Evolutionary conservation across 2,888 invertebrate genomes (phyloP), one percentile per base, ranked within the genome.

Genomic region (Hymenopus coronatus): DNA sequence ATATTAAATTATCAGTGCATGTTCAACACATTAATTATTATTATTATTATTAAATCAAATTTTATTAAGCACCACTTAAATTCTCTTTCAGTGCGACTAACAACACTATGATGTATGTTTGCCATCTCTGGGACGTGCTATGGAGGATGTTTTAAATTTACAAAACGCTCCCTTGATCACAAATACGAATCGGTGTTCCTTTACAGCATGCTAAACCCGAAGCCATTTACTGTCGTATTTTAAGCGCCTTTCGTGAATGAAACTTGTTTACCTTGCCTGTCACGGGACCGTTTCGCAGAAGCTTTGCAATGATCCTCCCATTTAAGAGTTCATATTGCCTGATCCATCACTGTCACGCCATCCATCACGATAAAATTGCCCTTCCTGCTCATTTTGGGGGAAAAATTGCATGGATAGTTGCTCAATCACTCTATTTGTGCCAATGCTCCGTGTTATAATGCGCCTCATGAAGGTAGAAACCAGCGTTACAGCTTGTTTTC

Each of bases 51-150:
- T 40, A 1, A 2, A 40, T 12, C 12, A 9, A 1, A 9, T 1
- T 1, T 0, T 2, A n/a, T n/a, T n/a, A n/a, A n/a, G 12, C 1
- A 1, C 1, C 12, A 9, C 12, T 2, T 0, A 40, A 40, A 40
- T 2, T 40, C 12, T 40, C 7, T 40, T 40, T 0, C 12, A 9
- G n/a, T 40, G 40, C 9, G 1, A 40, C 9, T 40, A 40, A 12
- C 12, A 9, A 12, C 40, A 9, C 9, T 9, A 40, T 40, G 40
- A 9, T 1, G 1, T 40, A 1, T 12, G 12, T 12, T 12, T 1
- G 12, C 12, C 40, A 1, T 40, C 2, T 40, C 6, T 33, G 33
- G 33, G 6, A 6, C 6, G 6, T 40, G 12, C 40, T 40, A 12
- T 1, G 12, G 40, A 40, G 12, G 6, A 12, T 40, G 9, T 40